phyloP scores from a whole-genome alignment of 2,888 invertebrate species.

The Platycnemis pennipes region DNA sequence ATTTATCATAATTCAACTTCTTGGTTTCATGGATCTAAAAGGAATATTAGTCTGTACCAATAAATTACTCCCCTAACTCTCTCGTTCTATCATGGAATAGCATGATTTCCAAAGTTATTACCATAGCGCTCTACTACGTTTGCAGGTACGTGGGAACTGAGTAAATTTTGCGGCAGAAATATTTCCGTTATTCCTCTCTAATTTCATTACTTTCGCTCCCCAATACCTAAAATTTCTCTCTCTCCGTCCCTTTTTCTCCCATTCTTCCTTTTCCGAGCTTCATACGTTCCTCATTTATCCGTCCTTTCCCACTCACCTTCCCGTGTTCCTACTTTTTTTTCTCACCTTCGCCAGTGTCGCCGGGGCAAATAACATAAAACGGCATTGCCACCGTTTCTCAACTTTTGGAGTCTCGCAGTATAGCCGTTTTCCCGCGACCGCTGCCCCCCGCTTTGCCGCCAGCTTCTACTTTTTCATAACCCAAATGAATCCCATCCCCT shows the following conservation, averaged over 20 bases:
- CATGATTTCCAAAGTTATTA: not conserved
- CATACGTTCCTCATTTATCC: too few species aligned
- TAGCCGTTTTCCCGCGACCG: not conserved
- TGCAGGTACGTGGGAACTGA: not conserved
- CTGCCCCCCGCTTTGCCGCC: not conserved
- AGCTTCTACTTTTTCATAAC: slow-evolving; percentile 42
- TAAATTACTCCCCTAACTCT: too few species aligned
- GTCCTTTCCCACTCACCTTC: too few species aligned
- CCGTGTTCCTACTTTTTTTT: too few species aligned
- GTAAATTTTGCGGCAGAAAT: not conserved
- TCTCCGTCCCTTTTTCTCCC: not conserved
- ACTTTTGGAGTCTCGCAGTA: not conserved
- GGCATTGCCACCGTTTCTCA: not conserved
- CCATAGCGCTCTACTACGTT: not conserved
- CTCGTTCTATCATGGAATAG: too few species aligned
- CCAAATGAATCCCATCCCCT: slow-evolving; percentile 45
- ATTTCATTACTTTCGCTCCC: not conserved
- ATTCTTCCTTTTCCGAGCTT: not conserved
- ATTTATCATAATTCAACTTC: too few species aligned
- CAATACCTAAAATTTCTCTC: not conserved
- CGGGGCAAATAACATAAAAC: not conserved
- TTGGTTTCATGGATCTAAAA: too few species aligned
- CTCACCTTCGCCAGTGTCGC: not conserved
- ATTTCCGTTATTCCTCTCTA: too few species aligned
- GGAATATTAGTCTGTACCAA: too few species aligned